phyloP scores from a whole-genome alignment of 2,888 invertebrate species.

The Chromoteleia sp. region DNA sequence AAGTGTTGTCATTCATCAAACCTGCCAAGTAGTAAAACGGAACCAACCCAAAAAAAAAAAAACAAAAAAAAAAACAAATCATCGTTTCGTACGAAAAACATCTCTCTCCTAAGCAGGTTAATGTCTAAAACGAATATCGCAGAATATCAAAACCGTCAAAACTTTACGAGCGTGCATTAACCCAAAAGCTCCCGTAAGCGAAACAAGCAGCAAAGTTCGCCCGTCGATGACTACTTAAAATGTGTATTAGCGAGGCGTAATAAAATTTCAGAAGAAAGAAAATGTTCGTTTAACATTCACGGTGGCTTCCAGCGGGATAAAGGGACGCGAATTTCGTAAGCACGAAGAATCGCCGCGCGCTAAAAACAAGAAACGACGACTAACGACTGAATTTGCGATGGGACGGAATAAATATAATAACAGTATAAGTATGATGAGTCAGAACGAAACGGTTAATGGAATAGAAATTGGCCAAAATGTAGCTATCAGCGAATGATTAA shows the following conservation, averaged over 20 bases:
- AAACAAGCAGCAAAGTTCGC: constrained; percentile 27
- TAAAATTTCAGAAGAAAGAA: constrained; percentile 51
- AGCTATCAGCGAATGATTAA: too few species aligned
- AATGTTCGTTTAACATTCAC: constrained; percentile 54
- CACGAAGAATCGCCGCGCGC: constrained; percentile 57
- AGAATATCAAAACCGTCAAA: constrained; percentile 40
- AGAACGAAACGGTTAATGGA: too few species aligned
- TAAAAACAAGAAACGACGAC: constrained; percentile 18
- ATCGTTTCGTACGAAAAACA: constrained; percentile 12
- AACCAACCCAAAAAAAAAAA: constrained; percentile 1
- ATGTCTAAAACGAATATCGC: constrained; percentile 26
- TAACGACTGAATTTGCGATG: constrained; percentile 23
- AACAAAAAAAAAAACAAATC: constrained; percentile 1
- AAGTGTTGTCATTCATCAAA: too few species aligned
- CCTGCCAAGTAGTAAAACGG: too few species aligned
- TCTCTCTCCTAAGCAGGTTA: constrained; percentile 17
- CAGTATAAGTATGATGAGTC: too few species aligned
- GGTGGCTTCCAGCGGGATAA: constrained; percentile 21
- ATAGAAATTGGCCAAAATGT: too few species aligned
- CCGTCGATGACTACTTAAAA: constrained; percentile 62
- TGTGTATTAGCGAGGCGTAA: constrained; percentile 59
- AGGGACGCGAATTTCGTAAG: constrained; percentile 55
- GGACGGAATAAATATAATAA: too few species aligned
- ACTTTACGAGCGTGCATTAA: constrained; percentile 52
- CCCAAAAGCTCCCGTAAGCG: constrained; percentile 22